These are phyloP conservation scores for Verasper variegatus DNA, from an alignment of 2,113 vertebrate genomes.

Conservation along the genomic window DNA sequence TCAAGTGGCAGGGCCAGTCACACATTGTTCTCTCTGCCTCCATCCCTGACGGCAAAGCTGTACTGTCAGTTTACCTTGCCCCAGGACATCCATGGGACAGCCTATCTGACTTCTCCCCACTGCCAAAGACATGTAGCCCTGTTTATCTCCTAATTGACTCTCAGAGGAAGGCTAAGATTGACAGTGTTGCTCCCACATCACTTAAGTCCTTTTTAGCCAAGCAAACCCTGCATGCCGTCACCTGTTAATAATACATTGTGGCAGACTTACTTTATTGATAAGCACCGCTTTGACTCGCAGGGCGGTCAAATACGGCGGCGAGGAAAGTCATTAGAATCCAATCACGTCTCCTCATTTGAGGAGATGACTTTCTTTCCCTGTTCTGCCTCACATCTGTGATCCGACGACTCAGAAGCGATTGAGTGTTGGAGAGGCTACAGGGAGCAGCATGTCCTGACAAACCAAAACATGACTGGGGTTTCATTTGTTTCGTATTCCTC, in stretches of 20 bases:
- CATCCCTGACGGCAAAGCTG: conserved; percentile 76
- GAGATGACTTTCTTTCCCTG: conserved; percentile 61
- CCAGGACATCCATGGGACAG: conserved; percentile 85
- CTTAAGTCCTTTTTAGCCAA: conserved; percentile 80
- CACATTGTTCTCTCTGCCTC: conserved; percentile 74
- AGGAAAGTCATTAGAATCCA: conserved; percentile 49
- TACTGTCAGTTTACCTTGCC: conserved; percentile 84
- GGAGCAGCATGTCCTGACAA: conserved; percentile 49
- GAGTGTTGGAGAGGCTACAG: conserved; percentile 38
- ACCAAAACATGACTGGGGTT: conserved; percentile 52
- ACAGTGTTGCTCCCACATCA: conserved; percentile 77
- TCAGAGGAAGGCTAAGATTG: conserved; percentile 84
- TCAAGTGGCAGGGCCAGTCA: conserved; percentile 63
- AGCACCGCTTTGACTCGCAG: conserved; percentile 61
- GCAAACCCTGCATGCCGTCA: conserved; percentile 63
- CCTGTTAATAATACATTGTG: conserved; percentile 81
- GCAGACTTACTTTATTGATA: conserved; percentile 76
- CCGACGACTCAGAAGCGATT: conserved; percentile 24
- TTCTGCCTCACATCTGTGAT: conserved; percentile 54
- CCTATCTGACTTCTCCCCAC: conserved; percentile 75
- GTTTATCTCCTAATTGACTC: conserved; percentile 91
- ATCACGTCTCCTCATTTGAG: conserved; percentile 61
- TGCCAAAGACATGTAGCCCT: conserved; percentile 79
- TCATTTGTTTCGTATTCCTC: conserved; percentile 50
- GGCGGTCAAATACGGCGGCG: conserved; percentile 55